Conservation (phyloP, 2,888 invertebrate genomes). For the Drosophila cognata region DNA sequence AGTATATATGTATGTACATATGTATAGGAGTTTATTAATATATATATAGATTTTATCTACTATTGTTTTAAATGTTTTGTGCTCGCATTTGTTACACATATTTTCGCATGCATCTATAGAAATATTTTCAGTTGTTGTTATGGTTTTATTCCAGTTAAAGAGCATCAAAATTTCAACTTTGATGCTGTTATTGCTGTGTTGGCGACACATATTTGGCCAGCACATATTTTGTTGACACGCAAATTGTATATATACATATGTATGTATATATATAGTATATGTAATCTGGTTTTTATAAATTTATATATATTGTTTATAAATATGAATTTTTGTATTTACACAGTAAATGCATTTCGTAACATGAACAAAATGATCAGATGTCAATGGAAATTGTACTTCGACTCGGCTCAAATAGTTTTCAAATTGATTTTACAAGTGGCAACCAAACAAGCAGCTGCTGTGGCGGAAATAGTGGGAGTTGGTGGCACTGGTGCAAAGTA, state of each 20-base stretch:
- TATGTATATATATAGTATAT: slow-evolving; percentile 2
- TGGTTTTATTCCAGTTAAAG: slow-evolving; percentile 5
- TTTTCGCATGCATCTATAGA: slow-evolving; percentile 14
- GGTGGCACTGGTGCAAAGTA: background rate
- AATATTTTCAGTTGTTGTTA: slow-evolving; percentile 41
- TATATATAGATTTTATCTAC: slow-evolving; percentile 20
- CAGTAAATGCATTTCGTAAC: slow-evolving; percentile 34
- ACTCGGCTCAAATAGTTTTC: slow-evolving; percentile 55
- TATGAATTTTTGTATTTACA: background rate
- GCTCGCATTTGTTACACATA: slow-evolving; percentile 19
- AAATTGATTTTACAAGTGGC: slow-evolving; percentile 72
- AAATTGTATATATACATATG: slow-evolving; percentile 27
- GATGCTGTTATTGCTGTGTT: slow-evolving; percentile 15
- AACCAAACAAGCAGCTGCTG: slow-evolving; percentile 65
- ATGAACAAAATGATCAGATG: slow-evolving; percentile 47
- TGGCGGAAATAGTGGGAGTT: background rate
- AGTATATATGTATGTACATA: background rate
- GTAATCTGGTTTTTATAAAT: slow-evolving; percentile 2
- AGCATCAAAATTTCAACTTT: slow-evolving; percentile 6
- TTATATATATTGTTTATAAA: slow-evolving; percentile 22
- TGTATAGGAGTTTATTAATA: background rate
- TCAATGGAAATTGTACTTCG: slow-evolving; percentile 40
- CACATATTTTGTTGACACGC: slow-evolving; percentile 46
- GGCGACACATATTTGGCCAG: slow-evolving; percentile 24
- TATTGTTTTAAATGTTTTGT: slow-evolving; percentile 32